Conservation (phyloP, 1,140 invertebrate species). For the Lysiphlebus fabarum region DNA sequence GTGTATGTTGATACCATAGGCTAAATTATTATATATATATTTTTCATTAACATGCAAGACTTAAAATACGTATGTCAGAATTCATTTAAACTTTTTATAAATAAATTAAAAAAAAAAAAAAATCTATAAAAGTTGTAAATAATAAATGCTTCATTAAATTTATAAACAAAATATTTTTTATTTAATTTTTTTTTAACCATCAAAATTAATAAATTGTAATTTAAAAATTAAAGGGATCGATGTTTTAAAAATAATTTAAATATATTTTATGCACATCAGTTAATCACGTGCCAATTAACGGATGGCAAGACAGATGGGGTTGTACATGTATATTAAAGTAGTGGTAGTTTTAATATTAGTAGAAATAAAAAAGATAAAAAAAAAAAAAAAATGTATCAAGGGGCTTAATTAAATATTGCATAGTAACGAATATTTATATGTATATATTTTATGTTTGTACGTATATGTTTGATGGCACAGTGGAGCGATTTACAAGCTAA, state of each 20-base stretch:
- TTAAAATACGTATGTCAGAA: neutral
- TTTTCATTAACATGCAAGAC: neutral
- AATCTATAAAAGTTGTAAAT: too few species aligned
- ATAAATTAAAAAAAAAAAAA: too few species aligned
- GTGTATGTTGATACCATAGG: slow-evolving; percentile 18
- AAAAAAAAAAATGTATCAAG: neutral
- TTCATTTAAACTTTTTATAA: slow-evolving; percentile 7
- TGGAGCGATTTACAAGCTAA: slow-evolving; percentile 2
- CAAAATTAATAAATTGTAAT: slow-evolving; percentile 2
- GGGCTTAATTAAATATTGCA: slow-evolving; percentile 24
- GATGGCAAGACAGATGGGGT: slow-evolving; percentile 19
- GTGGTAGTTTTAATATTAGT: neutral
- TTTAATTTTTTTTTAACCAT: neutral
- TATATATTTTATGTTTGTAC: neutral
- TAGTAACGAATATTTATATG: neutral
- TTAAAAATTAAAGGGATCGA: neutral
- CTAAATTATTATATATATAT: too few species aligned
- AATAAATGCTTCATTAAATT: neutral
- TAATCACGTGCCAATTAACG: slow-evolving; percentile 23
- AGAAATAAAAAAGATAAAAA: slow-evolving; percentile 10
- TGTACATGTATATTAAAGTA: neutral
- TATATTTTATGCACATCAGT: slow-evolving; percentile 2
- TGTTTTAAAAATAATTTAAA: neutral
- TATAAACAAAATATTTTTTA: neutral
- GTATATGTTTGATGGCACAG: neutral